Evolutionary conservation across 1,140 invertebrate genomes (phyloP).

Genomic region (Leptestheria dahalacensis): DNA sequence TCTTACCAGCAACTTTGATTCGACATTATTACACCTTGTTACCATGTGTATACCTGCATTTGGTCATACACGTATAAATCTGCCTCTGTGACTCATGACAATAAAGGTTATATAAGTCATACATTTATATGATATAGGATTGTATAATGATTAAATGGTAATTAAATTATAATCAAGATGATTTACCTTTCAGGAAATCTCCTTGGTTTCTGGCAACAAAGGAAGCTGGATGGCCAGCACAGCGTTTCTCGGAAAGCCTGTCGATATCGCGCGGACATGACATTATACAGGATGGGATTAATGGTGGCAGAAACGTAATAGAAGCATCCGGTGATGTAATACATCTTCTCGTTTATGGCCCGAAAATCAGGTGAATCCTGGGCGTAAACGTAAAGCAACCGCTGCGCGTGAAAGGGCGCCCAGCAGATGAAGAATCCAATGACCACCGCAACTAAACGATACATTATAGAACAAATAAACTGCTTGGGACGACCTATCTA

Average conservation of each 20-base stretch:
- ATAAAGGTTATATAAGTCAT: too few species aligned
- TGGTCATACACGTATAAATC: too few species aligned
- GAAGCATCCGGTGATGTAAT: conserved; percentile 37
- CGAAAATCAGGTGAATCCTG: conserved; percentile 40
- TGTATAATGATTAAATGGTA: too few species aligned
- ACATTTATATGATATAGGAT: too few species aligned
- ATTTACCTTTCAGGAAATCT: conserved; percentile 1
- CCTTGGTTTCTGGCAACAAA: background rate
- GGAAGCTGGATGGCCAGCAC: background rate
- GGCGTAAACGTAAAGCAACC: conserved; percentile 45
- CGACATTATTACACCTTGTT: too few species aligned
- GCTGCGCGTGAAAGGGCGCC: conserved; percentile 89
- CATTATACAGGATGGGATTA: conserved; percentile 80
- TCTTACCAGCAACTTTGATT: too few species aligned
- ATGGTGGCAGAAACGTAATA: conserved; percentile 80
- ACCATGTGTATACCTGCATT: too few species aligned
- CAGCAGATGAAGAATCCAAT: conserved; percentile 91
- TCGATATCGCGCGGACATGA: conserved; percentile 75
- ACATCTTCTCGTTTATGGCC: conserved; percentile 54
- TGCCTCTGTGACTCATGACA: too few species aligned
- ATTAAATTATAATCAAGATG: too few species aligned
- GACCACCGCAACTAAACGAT: conserved; percentile 72
- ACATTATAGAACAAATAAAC: too few species aligned
- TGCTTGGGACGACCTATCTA: too few species aligned
- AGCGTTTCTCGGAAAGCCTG: conserved; percentile 51